phyloP scores from a whole-genome alignment of 1,140 invertebrate genomes.

The Pemphigus obesinymphae region DNA sequence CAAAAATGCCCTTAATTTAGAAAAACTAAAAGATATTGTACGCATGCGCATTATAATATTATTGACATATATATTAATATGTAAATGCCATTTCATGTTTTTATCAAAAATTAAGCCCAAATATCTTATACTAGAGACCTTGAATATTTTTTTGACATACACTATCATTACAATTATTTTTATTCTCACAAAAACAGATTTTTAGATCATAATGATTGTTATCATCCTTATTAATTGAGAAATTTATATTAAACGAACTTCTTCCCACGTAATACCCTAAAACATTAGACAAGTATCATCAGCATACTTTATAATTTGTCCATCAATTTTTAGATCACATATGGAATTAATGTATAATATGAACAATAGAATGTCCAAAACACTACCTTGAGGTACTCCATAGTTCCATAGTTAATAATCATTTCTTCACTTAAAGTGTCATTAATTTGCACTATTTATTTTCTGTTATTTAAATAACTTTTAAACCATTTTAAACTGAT shows the following conservation, averaged over 20 bases:
- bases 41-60: neutral
- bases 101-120: neutral
- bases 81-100: neutral
- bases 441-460: no score
- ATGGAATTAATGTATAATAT: no score
- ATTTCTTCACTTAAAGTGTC: no score
- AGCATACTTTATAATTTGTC: no score
- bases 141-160: neutral
- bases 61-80: no score
- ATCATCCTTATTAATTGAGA: neutral
- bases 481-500: no score
- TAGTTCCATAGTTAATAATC: no score
- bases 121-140: no score
- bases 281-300: neutral
- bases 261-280: neutral
- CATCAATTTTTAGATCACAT: no score
- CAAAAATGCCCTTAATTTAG: neutral
- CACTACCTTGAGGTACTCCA: no score
- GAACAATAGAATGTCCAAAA: no score
- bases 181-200: neutral
- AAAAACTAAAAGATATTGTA: neutral
- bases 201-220: neutral
- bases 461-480: no score
- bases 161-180: neutral
- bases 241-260: neutral